Percentiles rank a stretch among this genome's conserved stretches.
Conservation (phyloP, 2,797 vertebrate genomes). For the Ctenopoma kingsleyae region DNA sequence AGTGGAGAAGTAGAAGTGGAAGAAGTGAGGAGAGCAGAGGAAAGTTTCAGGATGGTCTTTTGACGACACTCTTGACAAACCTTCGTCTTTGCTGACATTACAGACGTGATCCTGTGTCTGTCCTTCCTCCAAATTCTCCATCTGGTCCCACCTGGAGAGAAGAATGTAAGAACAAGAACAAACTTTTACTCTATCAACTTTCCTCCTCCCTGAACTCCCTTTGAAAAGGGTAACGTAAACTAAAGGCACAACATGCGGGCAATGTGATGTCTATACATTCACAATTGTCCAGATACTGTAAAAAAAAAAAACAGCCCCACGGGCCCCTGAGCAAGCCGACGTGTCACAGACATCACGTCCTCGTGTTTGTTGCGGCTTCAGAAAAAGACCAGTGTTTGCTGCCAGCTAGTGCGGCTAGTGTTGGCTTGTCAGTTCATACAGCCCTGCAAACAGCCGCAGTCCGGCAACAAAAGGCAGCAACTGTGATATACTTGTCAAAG, state of each 20-base stretch:
- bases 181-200: conserved; percentile 58
- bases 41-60: conserved; percentile 7
- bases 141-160: conserved; percentile 78
- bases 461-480: conserved; percentile 79
- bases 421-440: conserved; percentile 80
- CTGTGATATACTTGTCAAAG: conserved; percentile 78
- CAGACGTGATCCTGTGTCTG: conserved; percentile 58
- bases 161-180: conserved; percentile 68
- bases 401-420: conserved; percentile 67
- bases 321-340: conserved; percentile 59
- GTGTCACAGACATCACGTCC: conserved; percentile 81
- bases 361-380: conserved; percentile 75
- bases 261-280: conserved; percentile 62
- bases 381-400: conserved; percentile 66
- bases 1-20: not conserved
- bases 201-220: conserved; percentile 46
- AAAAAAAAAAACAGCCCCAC: conserved; percentile 31
- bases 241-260: conserved; percentile 74
- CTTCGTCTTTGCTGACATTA: conserved; percentile 73
- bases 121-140: conserved; percentile 72
- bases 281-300: conserved; percentile 72
- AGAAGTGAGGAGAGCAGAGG: not conserved
- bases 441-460: conserved; percentile 66
- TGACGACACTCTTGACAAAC: conserved; percentile 46
- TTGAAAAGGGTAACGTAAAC: conserved; percentile 78